Evolutionary conservation across 2,797 vertebrate species (phyloP).

Genomic region (Diglossa cyanea): DNA sequence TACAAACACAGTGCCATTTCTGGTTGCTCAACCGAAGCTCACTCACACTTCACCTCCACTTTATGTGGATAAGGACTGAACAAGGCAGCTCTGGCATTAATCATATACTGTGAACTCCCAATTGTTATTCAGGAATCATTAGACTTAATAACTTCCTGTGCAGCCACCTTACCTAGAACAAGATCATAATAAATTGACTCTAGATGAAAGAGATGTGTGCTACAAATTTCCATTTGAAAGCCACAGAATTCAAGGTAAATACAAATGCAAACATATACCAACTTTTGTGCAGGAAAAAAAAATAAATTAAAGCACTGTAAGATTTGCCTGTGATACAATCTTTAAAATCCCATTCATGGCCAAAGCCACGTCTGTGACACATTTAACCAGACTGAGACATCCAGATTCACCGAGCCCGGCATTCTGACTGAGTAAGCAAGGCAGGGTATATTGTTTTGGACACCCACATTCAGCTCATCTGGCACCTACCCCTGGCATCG

Average conservation of each 20-base stretch:
- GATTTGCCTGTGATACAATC: rapidly evolving
- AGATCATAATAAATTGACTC: neutral
- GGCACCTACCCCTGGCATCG: neutral
- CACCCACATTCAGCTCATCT: rapidly evolving
- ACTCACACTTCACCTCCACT: neutral
- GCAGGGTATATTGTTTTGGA: neutral
- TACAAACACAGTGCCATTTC: neutral
- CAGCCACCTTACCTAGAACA: neutral
- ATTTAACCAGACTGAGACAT: neutral
- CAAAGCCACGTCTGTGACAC: neutral
- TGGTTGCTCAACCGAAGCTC: neutral
- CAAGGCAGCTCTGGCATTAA: neutral
- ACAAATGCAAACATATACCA: rapidly evolving
- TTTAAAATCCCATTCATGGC: neutral
- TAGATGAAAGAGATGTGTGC: neutral
- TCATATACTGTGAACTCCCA: neutral
- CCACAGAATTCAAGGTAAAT: neutral
- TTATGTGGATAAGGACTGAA: neutral
- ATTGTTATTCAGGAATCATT: neutral
- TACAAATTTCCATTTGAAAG: neutral
- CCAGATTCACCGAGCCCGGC: neutral
- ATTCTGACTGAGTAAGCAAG: rapidly evolving
- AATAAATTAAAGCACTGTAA: neutral
- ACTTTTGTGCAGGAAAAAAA: too few species aligned
- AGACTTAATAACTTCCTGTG: neutral